These are phyloP conservation scores for Holacanthus passer DNA, from an alignment of 2,113 vertebrate species.

Conservation along the genomic window DNA sequence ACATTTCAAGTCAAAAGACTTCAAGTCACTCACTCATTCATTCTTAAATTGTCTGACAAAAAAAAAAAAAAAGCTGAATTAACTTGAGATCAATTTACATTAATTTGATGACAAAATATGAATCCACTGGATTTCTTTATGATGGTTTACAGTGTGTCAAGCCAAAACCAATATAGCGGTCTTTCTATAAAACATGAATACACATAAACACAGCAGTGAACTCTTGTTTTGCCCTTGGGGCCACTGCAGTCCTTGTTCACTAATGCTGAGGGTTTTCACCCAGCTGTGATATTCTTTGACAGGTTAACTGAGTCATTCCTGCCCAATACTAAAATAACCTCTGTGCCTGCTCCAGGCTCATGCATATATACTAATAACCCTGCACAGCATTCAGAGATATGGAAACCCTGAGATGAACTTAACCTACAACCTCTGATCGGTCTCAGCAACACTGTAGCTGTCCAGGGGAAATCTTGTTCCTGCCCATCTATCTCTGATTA, in stretches of 20 bases:
- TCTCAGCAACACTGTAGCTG: not conserved
- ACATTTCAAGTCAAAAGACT: too few species aligned
- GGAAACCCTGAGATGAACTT: not conserved
- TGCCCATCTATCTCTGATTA: constrained; percentile 16
- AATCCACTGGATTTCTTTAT: not conserved
- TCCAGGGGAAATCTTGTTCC: not conserved
- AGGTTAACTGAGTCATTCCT: constrained; percentile 63
- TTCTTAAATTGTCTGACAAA: not conserved
- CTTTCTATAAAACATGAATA: not conserved
- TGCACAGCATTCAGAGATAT: not conserved
- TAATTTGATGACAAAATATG: too few species aligned
- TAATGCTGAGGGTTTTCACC: constrained; percentile 10
- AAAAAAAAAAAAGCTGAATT: not conserved
- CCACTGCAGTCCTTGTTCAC: not conserved
- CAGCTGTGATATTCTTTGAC: constrained; percentile 43
- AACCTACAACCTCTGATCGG: not conserved
- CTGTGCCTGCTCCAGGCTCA: not conserved
- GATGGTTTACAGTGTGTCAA: not conserved
- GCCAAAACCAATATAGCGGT: rapidly evolving
- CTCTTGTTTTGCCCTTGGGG: not conserved
- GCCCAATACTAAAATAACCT: constrained; percentile 28
- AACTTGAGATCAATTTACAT: not conserved
- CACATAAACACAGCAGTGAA: not conserved
- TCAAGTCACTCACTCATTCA: too few species aligned
- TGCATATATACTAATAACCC: not conserved